phyloP scores from a whole-genome alignment of 2,888 invertebrate genomes.

The Hyposoter dolosus region DNA sequence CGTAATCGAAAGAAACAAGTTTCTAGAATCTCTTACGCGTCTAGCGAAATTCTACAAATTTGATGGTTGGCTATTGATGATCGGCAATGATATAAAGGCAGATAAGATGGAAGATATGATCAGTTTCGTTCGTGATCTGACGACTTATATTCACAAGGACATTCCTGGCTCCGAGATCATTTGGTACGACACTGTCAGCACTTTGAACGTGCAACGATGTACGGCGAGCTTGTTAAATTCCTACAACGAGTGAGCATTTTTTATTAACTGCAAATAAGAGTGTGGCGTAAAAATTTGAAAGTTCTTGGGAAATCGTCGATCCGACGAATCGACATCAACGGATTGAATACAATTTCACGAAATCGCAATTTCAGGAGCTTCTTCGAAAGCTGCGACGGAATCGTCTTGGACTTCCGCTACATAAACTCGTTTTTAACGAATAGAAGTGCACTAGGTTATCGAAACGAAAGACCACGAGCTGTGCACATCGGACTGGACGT shows the following conservation, averaged over 20 bases:
- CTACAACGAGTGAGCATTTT: slow-evolving; percentile 88
- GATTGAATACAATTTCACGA: neutral
- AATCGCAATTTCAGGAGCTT: slow-evolving; percentile 87
- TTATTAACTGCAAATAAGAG: neutral
- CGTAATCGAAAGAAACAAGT: slow-evolving; percentile 86
- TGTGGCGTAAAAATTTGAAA: neutral
- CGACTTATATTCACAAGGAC: slow-evolving; percentile 86
- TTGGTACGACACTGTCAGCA: slow-evolving; percentile 98
- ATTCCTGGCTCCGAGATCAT: slow-evolving; percentile 89
- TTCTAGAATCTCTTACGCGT: slow-evolving; percentile 89
- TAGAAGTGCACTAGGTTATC: slow-evolving; percentile 86
- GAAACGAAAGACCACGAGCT: slow-evolving; percentile 87
- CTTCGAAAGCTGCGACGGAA: slow-evolving; percentile 95
- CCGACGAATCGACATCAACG: neutral
- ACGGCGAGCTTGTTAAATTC: slow-evolving; percentile 98
- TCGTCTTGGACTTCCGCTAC: slow-evolving; percentile 98
- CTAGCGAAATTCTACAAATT: slow-evolving; percentile 92
- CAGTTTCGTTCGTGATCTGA: slow-evolving; percentile 88
- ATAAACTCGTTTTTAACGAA: slow-evolving; percentile 87
- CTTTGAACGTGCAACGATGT: slow-evolving; percentile 89
- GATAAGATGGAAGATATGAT: slow-evolving; percentile 84
- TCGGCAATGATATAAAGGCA: slow-evolving; percentile 92
- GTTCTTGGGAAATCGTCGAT: neutral
- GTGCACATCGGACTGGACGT: slow-evolving; percentile 97
- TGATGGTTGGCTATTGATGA: slow-evolving; percentile 98